Evolutionary conservation across 2,888 invertebrate genomes (phyloP).

Genomic region (Merodon equestris): DNA sequence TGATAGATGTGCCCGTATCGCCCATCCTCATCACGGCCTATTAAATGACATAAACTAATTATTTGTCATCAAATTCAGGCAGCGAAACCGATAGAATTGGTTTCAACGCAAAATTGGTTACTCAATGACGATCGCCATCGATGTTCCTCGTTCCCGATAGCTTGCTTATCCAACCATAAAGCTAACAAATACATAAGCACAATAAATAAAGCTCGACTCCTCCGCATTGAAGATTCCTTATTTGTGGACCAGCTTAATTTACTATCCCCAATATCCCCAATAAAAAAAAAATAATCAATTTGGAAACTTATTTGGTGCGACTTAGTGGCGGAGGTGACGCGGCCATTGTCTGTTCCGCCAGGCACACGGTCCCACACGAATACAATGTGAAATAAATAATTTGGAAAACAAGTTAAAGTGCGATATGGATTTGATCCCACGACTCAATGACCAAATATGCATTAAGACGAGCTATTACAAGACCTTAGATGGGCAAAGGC

Average conservation of each 20-base stretch:
- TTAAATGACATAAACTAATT: slow-evolving; percentile 63
- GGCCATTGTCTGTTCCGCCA: slow-evolving; percentile 16
- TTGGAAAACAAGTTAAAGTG: slow-evolving; percentile 51
- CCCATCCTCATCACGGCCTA: slow-evolving; percentile 65
- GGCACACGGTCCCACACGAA: slow-evolving; percentile 28
- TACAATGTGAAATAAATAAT: slow-evolving; percentile 60
- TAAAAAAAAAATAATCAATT: slow-evolving; percentile 41
- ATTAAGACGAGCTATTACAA: slow-evolving; percentile 46
- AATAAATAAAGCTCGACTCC: slow-evolving; percentile 39
- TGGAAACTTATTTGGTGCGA: slow-evolving; percentile 47
- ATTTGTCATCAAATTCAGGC: slow-evolving; percentile 58
- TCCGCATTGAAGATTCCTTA: slow-evolving; percentile 59
- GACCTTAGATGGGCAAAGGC: slow-evolving; percentile 56
- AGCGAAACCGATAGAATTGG: slow-evolving; percentile 62
- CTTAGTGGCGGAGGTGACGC: slow-evolving; percentile 24
- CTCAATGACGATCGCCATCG: slow-evolving; percentile 31
- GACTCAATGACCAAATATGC: slow-evolving; percentile 64
- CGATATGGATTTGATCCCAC: slow-evolving; percentile 60
- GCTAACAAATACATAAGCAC: slow-evolving; percentile 11
- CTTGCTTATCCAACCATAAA: slow-evolving; percentile 60
- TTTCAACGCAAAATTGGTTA: slow-evolving; percentile 24
- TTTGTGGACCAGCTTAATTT: slow-evolving; percentile 55
- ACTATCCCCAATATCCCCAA: slow-evolving; percentile 46
- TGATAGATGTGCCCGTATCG: slow-evolving; percentile 23
- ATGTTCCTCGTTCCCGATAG: slow-evolving; percentile 16